Evolutionary conservation across 2,888 invertebrate genomes (phyloP), one percentile per base, ranked within the genome.

Genomic region (Acleris emargana): DNA sequence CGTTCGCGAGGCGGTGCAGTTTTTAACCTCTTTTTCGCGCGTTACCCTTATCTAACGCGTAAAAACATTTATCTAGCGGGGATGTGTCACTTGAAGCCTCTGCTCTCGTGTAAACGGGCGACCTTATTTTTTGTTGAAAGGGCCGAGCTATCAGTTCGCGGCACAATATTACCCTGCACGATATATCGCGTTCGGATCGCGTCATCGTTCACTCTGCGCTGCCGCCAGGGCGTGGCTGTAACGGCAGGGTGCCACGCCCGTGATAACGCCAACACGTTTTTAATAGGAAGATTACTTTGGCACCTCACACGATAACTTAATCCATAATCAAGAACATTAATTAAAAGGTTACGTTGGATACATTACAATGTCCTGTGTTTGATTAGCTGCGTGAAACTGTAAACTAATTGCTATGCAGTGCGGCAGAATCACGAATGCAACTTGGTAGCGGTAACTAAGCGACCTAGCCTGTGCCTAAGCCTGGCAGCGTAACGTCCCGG

Each of bases 61-160:
- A 84, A 88, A 89, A 86, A 88, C 88, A 90, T 91, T 90, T 91
- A 91, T 91, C 91, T 90, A 88, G 87, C 49, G 55, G 66, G 64
- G 84, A 89, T 90, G 87, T 89, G 90, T 90, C 90, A 89, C 87
- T 89, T 89, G 86, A 89, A 89, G 86, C 87, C 83, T 86, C 86
- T 88, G 85, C 89, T 87, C 87, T 88, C 85, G 83, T 89, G 86
- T 88, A 87, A 90, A 84, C 84, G 89, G 85, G 81, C 84, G 89
- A 89, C 89, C 89, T 89, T 90, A 90, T 90, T 91, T 90, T 91
- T 91, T 90, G 86, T 80, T 82, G 84, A 80, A 88, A 86, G 83
- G 86, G 83, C 84, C 81, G 71, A 83, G 89, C 83, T 89, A 91
- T 91, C 89, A 87, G 88, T 85, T 81, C 83, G 83, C 84, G 84